Percentiles rank a stretch among this genome's conserved stretches.
Evolutionary conservation across 2,113 vertebrate genomes (phyloP).

Genomic region (Gnathonemus longibarbis): DNA sequence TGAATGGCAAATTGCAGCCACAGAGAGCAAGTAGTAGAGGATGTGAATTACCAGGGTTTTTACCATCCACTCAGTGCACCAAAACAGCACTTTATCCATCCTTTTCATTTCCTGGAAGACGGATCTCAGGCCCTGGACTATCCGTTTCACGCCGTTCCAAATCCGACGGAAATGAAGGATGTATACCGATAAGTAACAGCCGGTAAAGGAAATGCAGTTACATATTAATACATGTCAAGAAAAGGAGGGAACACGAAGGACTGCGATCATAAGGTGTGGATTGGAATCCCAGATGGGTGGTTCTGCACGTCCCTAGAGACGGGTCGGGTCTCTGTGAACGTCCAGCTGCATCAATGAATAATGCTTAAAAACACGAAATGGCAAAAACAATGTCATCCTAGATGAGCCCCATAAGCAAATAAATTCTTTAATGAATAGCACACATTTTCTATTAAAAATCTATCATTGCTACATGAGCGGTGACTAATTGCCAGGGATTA

Average conservation of each 20-base stretch:
- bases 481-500: not conserved
- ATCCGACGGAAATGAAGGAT: not conserved
- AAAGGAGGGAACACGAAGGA: not conserved
- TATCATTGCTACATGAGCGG: not conserved
- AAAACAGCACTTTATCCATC: not conserved
- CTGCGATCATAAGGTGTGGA: not conserved
- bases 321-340: not conserved
- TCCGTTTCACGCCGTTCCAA: no score
- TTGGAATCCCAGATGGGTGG: not conserved
- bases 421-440: not conserved
- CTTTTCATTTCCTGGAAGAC: not conserved
- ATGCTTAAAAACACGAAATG: not conserved
- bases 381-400: not conserved
- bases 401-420: not conserved
- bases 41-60: not conserved
- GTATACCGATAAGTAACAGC: not conserved
- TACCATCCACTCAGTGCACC: not conserved
- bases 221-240: not conserved
- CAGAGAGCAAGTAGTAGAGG: not conserved
- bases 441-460: constrained; percentile 1
- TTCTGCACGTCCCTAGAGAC: not conserved
- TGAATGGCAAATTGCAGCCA: not conserved
- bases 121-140: not conserved
- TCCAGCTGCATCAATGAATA: not conserved
- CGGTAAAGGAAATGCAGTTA: not conserved